These are phyloP conservation scores for Smittia sp. DNA, from an alignment of 2,888 invertebrate species.

Conservation along the genomic window DNA sequence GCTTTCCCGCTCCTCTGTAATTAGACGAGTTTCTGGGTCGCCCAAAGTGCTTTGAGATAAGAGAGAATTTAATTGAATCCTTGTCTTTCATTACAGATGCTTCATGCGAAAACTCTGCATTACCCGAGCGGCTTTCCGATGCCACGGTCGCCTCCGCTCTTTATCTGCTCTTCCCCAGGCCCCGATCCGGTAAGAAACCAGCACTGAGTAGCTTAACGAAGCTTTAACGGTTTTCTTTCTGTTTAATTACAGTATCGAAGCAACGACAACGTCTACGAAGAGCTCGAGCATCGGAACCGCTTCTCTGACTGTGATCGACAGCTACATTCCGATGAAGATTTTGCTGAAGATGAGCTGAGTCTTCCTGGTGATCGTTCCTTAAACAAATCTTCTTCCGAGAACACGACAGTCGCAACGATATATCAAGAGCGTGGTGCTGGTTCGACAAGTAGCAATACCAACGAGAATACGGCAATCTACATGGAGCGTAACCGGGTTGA, in stretches of 20 bases:
- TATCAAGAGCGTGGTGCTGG: constrained; percentile 46
- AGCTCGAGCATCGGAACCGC: constrained; percentile 61
- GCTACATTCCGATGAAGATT: constrained; percentile 77
- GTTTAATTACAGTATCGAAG: constrained; percentile 55
- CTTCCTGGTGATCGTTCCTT: constrained; percentile 55
- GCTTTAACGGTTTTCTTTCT: constrained; percentile 48
- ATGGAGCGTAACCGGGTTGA: constrained; percentile 46
- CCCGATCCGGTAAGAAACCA: constrained; percentile 56
- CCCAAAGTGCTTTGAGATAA: not conserved
- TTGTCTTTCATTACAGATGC: constrained; percentile 60
- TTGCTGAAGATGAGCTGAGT: constrained; percentile 79
- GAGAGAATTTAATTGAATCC: not conserved
- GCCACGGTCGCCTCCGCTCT: constrained; percentile 60
- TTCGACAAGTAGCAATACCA: constrained; percentile 42
- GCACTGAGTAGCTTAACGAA: constrained; percentile 53
- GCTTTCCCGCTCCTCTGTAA: too few species aligned
- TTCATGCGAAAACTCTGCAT: constrained; percentile 65
- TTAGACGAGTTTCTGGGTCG: too few species aligned
- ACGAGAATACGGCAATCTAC: constrained; percentile 40
- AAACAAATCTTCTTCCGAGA: constrained; percentile 47
- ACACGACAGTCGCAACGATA: constrained; percentile 45
- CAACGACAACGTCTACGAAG: constrained; percentile 78
- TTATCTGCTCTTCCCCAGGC: constrained; percentile 67
- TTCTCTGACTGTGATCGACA: constrained; percentile 62
- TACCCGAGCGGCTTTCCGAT: constrained; percentile 63